Conservation (phyloP, 2,888 invertebrate genomes). For the Rapana venosa region DNA sequence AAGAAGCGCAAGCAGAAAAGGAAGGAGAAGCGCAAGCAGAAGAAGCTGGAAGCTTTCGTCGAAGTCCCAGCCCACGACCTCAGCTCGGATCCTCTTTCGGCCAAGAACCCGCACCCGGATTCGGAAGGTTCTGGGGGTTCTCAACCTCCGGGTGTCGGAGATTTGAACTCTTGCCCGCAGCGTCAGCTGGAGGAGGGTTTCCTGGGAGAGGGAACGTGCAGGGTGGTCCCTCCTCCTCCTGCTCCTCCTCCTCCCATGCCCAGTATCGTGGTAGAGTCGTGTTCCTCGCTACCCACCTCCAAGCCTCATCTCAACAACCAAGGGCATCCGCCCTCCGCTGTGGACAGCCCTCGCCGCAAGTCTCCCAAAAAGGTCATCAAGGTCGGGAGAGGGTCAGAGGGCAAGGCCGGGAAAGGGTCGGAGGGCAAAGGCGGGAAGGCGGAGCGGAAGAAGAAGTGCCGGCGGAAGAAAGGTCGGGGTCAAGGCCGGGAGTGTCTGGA, state of each 20-base stretch:
- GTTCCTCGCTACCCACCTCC: background rate
- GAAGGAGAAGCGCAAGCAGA: background rate
- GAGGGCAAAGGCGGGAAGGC: background rate
- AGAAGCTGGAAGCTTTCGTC: background rate
- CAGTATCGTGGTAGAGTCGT: constrained; percentile 42
- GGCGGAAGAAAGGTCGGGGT: background rate
- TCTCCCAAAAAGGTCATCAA: constrained; percentile 2
- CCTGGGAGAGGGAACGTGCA: background rate
- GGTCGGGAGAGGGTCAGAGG: background rate
- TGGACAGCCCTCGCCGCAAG: background rate
- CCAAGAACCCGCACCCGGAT: background rate
- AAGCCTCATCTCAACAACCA: background rate
- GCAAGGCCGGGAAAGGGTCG: background rate
- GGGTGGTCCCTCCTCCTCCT: background rate
- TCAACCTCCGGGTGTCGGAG: background rate
- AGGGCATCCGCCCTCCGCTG: background rate
- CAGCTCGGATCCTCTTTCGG: background rate
- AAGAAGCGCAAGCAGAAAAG: background rate
- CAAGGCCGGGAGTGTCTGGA: constrained; percentile 14
- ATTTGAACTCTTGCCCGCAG: background rate
- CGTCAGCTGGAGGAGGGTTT: background rate
- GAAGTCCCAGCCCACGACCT: background rate
- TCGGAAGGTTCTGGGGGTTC: background rate
- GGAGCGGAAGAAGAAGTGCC: background rate
- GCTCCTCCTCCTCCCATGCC: constrained; percentile 34